These are phyloP conservation scores for Aleadryas rufinucha DNA, from an alignment of 2,113 vertebrate genomes.

Conservation along the genomic window DNA sequence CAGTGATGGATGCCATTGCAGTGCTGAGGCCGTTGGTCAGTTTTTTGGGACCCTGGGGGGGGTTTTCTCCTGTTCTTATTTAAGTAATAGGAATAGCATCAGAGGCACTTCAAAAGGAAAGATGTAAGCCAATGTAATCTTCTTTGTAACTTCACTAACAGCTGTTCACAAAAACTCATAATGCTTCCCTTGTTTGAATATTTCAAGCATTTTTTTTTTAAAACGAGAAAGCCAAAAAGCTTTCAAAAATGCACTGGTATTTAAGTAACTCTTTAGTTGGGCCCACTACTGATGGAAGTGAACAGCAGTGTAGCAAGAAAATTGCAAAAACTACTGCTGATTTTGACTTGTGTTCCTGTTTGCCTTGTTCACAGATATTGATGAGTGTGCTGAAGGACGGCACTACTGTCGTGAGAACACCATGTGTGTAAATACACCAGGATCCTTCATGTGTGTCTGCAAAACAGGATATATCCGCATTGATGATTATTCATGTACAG, in stretches of 20 bases:
- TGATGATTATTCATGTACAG: conserved; percentile 98
- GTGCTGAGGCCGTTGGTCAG: neutral
- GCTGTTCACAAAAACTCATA: neutral
- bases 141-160: conserved; percentile 16
- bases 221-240: neutral
- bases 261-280: neutral
- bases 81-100: neutral
- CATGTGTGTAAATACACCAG: conserved; percentile 92
- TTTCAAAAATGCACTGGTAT: neutral
- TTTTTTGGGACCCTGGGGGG: neutral
- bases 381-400: conserved; percentile 94
- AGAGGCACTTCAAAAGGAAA: conserved; percentile 16
- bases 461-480: conserved; percentile 94
- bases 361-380: conserved; percentile 80
- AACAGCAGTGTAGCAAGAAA: rapidly evolving
- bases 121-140: neutral
- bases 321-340: neutral
- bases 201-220: neutral
- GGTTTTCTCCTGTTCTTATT: neutral
- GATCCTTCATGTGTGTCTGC: conserved; percentile 98
- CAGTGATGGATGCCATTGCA: neutral
- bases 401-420: conserved; percentile 98
- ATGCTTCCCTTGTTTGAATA: conserved; percentile 9
- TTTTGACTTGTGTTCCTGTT: neutral
- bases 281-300: neutral